Evolutionary conservation across 2,797 vertebrate species (phyloP), one percentile per base, ranked within the genome.

Genomic region (Morelia viridis): DNA sequence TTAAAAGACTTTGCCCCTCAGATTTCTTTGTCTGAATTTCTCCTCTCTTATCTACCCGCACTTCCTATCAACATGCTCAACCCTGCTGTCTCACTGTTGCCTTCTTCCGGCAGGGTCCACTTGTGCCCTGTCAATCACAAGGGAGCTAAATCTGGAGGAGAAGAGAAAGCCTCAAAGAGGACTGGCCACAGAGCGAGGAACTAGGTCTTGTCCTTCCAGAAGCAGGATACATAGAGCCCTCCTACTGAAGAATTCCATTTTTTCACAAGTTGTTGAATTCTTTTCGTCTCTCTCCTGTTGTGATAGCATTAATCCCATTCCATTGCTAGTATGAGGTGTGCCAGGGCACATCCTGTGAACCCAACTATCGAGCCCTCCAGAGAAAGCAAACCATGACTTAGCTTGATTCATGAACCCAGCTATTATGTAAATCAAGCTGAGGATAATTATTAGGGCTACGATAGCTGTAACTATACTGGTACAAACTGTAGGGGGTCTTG

Each of bases 71-170:
- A 53, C 1, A 13, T 11, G 3, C 31, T 22, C 28, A 35, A 53
- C 24, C 35, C 68, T 89, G 83, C 22, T 62, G 12, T 85, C 50
- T 92, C 60, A 83, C 85, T 26, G 5, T 65, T 83, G 65, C 68
- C 19, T 56, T 17, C 80, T 89, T 89, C 88, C 53, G 31, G 50
- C 57, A 83, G 6, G 28, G n/a, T 4, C 89, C 85, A 88, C 50
- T 65, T 90, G 89, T 88, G n/a, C 24, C 58, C 61, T 92, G 89
- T 87, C 89, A 56, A 56, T 92, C 89, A 92, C 26, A 90, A 64
- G 53, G 6, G 31, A 64, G 68, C 89, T 76, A 90, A 87, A 60
- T 90, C 57, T 53, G 57, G 28, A 80, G 80, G 80, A 50, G 85
- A n/a, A 80, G 56, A 57, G 46, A 4, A 11, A 50, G 12, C 46